Evolutionary conservation across 1,140 invertebrate species (phyloP).

Genomic region (Drosophila sucinea): DNA sequence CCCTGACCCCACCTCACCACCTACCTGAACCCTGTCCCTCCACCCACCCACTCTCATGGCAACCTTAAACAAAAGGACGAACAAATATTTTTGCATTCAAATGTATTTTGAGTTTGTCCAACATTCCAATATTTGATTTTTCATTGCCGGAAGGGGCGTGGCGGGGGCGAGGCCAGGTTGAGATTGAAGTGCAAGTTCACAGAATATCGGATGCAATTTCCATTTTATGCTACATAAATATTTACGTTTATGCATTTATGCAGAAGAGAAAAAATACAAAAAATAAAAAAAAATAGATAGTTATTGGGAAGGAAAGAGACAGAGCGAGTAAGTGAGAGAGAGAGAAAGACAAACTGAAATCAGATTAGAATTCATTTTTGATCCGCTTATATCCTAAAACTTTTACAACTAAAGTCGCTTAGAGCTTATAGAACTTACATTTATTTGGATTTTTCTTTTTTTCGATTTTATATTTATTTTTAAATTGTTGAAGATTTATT

Average conservation of each 20-base stretch:
- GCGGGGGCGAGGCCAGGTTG: background rate
- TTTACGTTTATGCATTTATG: conserved; percentile 71
- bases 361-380: conserved; percentile 19
- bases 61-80: conserved; percentile 33
- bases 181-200: conserved; percentile 15
- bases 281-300: conserved; percentile 18
- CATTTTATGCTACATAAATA: conserved; percentile 65
- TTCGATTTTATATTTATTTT: conserved; percentile 14
- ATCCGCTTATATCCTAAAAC: conserved; percentile 25
- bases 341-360: conserved; percentile 19
- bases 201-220: conserved; percentile 62
- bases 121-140: conserved; percentile 48
- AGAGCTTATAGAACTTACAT: conserved; percentile 68
- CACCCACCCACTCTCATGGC: background rate
- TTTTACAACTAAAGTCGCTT: conserved; percentile 65
- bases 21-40: too few species aligned
- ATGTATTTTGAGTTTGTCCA: conserved; percentile 36
- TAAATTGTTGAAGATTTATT: conserved; percentile 20
- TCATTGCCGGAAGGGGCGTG: background rate
- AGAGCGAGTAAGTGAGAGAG: background rate
- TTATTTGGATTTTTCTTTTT: conserved; percentile 32
- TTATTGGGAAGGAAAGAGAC: background rate
- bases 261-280: conserved; percentile 42
- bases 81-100: conserved; percentile 52
- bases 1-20: background rate